Evolutionary conservation across 2,888 invertebrate species (phyloP).

Genomic region (Hermaeophaga mercurialis): DNA sequence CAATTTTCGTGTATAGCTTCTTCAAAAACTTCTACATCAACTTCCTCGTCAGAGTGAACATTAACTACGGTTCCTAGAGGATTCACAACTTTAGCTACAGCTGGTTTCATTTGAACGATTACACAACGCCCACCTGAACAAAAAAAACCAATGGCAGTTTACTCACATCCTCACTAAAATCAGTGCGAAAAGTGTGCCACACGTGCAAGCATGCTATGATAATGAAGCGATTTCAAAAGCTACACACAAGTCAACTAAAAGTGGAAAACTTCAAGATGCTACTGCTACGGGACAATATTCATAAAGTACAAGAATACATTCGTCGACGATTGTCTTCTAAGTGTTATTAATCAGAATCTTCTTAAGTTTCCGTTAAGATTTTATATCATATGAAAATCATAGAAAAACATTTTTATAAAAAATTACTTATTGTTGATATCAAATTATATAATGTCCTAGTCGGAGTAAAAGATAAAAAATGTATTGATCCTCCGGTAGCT

Average conservation of each 20-base stretch:
- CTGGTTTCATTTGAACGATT: conserved; percentile 56
- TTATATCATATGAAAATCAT: no score
- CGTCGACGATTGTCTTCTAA: neutral
- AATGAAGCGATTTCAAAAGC: conserved; percentile 16
- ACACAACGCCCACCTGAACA: conserved; percentile 70
- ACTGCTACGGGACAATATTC: conserved; percentile 4
- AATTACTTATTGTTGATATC: no score
- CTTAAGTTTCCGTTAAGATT: neutral
- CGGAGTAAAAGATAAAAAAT: no score
- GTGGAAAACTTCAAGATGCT: neutral
- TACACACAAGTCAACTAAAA: conserved; percentile 16
- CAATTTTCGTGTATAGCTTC: conserved; percentile 63
- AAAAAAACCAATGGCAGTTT: conserved; percentile 81
- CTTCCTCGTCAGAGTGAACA: conserved; percentile 57
- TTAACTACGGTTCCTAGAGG: conserved; percentile 75
- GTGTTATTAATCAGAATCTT: neutral
- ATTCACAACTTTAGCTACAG: conserved; percentile 74
- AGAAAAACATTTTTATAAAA: no score
- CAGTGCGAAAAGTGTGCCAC: conserved; percentile 18
- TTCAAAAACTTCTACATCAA: conserved; percentile 47
- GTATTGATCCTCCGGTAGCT: no score
- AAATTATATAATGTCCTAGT: no score
- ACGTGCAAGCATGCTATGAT: conserved; percentile 31
- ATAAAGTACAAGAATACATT: no score
- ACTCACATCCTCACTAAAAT: conserved; percentile 46